These are phyloP conservation scores for Berghia stephanieae DNA, from an alignment of 1,140 invertebrate genomes.

Conservation along the genomic window DNA sequence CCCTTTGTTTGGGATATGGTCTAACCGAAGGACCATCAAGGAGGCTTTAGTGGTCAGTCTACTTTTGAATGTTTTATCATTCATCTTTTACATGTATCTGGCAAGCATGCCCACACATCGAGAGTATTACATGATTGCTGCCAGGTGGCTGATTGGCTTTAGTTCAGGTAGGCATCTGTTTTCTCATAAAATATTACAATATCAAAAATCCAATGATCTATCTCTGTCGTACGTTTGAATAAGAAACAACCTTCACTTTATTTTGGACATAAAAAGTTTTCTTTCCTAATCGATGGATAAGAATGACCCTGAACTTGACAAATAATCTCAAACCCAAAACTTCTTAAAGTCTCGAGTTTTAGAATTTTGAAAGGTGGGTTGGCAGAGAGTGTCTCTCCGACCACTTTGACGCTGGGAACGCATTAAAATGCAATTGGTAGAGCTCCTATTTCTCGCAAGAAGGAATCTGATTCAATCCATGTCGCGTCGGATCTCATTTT, in stretches of 20 bases:
- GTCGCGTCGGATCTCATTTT: too few relatives aligned
- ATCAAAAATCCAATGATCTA: too few relatives aligned
- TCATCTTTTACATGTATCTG: background rate
- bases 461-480: too few relatives aligned
- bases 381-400: too few relatives aligned
- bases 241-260: background rate
- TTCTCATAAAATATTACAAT: too few relatives aligned
- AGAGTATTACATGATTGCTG: conserved; percentile 1
- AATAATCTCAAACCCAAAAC: too few relatives aligned
- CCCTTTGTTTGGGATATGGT: background rate
- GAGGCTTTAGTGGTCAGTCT: background rate
- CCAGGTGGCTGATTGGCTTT: background rate
- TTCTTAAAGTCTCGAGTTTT: too few relatives aligned
- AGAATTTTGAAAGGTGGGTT: too few relatives aligned
- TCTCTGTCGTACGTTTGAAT: background rate
- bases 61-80: background rate
- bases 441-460: too few relatives aligned
- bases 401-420: too few relatives aligned
- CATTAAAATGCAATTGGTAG: too few relatives aligned
- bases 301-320: background rate
- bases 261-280: background rate
- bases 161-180: background rate
- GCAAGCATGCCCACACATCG: background rate
- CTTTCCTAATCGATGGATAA: background rate
- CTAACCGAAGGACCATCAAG: background rate